Conservation (phyloP, 2,797 vertebrate species). For the Hypotaenidia philippensis region DNA sequence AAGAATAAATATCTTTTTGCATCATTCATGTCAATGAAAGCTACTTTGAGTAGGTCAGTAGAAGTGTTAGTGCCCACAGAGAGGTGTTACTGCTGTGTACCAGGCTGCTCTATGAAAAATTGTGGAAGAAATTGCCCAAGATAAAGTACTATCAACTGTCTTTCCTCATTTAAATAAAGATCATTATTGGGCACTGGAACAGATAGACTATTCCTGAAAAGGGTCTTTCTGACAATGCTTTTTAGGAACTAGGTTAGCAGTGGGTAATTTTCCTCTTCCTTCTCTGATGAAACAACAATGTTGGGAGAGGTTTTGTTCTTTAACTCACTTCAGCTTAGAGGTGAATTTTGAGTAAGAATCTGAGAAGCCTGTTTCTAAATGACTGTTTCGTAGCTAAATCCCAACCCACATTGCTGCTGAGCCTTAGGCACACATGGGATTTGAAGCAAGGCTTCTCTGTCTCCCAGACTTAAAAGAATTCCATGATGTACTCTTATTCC, state of each 20-base stretch:
- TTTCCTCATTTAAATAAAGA: background rate
- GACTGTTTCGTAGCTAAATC: slow-evolving; percentile 9
- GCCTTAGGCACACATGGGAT: slow-evolving; percentile 28
- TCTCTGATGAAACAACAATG: background rate
- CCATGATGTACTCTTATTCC: slow-evolving; percentile 31
- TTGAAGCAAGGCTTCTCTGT: slow-evolving; percentile 24
- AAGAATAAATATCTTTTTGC: background rate
- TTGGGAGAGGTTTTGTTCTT: background rate
- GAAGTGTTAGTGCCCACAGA: background rate
- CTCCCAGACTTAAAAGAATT: slow-evolving; percentile 42
- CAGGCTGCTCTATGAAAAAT: background rate
- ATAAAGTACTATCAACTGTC: background rate
- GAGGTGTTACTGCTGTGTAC: background rate
- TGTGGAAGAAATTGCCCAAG: background rate
- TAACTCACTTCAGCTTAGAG: background rate
- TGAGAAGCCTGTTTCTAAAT: slow-evolving; percentile 8
- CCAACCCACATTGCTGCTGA: slow-evolving; percentile 34
- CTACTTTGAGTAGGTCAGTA: background rate
- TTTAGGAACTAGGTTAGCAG: background rate
- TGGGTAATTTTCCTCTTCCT: background rate
- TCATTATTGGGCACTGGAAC: background rate
- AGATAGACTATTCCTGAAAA: background rate
- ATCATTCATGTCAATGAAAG: background rate
- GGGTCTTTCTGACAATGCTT: background rate
- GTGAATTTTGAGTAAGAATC: slow-evolving; percentile 15